Evolutionary conservation across 2,797 vertebrate species (phyloP).

Genomic region (Chelon auratus): DNA sequence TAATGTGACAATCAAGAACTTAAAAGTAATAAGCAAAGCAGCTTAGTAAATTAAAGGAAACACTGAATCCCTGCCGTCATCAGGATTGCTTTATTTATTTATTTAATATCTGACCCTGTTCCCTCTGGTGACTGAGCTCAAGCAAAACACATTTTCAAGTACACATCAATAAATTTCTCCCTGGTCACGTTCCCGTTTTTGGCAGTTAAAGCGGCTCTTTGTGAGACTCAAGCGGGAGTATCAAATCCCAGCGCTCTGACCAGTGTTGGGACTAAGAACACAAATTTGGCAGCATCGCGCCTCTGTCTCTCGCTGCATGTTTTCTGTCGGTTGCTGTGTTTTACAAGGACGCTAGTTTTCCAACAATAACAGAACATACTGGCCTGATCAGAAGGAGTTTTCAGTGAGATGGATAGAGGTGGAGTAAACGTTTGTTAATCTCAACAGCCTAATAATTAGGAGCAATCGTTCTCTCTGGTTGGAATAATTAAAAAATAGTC

Average conservation of each 20-base stretch:
- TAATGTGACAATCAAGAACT: background rate
- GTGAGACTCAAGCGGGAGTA: constrained; percentile 6
- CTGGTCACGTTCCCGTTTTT: constrained; percentile 4
- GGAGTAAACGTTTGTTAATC: no score
- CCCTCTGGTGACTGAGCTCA: constrained; percentile 16
- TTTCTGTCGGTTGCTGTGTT: constrained; percentile 21
- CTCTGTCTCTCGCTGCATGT: constrained; percentile 1
- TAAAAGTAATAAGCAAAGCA: constrained; percentile 3
- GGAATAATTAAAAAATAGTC: no score
- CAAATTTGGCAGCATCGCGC: constrained; percentile 2
- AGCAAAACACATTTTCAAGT: constrained; percentile 20
- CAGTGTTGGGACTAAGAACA: constrained; percentile 7
- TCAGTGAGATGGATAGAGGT: no score
- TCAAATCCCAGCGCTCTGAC: background rate
- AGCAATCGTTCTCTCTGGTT: no score
- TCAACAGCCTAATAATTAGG: no score
- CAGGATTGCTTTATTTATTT: background rate
- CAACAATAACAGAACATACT: no score
- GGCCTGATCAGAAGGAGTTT: no score
- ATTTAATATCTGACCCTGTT: constrained; percentile 5
- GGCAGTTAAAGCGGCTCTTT: background rate
- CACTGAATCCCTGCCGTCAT: background rate
- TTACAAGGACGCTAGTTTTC: no score
- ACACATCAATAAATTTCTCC: background rate
- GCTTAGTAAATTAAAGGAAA: constrained; percentile 9